Percentiles rank a stretch among this genome's conserved stretches.
Conservation (phyloP, 2,797 vertebrate genomes). For the Mormyrops boulengeri region DNA sequence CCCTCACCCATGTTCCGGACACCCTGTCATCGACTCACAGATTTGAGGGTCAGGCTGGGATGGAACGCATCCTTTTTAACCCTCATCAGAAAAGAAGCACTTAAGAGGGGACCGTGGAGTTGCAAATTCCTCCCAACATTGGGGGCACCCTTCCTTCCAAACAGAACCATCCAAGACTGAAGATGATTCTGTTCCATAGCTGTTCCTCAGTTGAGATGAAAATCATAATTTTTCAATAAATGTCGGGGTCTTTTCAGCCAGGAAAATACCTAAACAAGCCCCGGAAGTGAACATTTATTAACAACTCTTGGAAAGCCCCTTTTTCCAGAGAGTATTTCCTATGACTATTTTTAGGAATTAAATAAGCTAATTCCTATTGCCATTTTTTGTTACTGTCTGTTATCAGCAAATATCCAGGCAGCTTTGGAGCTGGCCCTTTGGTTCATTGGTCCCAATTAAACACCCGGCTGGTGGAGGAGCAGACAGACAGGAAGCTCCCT, state of each 20-base stretch:
- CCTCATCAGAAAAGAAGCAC: neutral
- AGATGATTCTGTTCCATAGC: neutral
- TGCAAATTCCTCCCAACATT: neutral
- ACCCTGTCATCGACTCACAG: neutral
- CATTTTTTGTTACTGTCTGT: slow-evolving; percentile 13
- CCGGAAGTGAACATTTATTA: neutral
- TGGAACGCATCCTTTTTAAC: neutral
- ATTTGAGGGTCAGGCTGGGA: neutral
- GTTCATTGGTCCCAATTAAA: slow-evolving; percentile 5
- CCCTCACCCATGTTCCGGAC: neutral
- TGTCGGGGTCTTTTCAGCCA: neutral
- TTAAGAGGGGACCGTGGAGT: neutral
- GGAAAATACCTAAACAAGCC: slow-evolving; percentile 16
- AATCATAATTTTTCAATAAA: slow-evolving; percentile 16
- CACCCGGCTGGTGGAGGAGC: neutral
- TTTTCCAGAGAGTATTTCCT: neutral
- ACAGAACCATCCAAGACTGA: slow-evolving; percentile 2
- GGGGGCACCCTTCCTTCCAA: neutral
- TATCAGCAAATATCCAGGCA: neutral
- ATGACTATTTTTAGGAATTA: slow-evolving; percentile 6
- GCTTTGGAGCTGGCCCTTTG: neutral
- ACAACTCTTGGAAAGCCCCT: neutral
- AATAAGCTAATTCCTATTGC: neutral
- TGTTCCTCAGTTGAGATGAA: neutral
- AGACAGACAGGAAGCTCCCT: neutral